Evolutionary conservation across 2,888 invertebrate species (phyloP).

Genomic region (Pardosa pseudoannulata): DNA sequence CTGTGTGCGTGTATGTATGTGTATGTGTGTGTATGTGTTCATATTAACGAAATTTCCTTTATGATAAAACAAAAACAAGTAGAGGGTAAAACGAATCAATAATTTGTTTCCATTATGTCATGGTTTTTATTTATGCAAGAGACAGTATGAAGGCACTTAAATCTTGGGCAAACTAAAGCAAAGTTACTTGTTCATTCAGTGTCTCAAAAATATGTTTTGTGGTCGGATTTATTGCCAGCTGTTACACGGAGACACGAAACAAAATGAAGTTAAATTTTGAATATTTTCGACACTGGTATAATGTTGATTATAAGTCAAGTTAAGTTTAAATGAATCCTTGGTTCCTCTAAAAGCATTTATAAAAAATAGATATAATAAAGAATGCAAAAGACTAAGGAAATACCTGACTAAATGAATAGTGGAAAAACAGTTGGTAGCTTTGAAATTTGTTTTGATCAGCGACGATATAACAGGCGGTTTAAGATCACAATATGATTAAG

Average conservation of each 20-base stretch:
- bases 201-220: conserved; percentile 57
- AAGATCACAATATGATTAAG: no score
- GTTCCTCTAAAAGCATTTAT: conserved; percentile 13
- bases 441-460: no score
- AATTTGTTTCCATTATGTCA: neutral
- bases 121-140: conserved; percentile 48
- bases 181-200: conserved; percentile 49
- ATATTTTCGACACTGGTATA: neutral
- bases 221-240: conserved; percentile 68
- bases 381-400: no score
- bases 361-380: no score
- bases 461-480: no score
- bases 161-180: conserved; percentile 70
- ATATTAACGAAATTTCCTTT: neutral
- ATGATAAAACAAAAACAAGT: neutral
- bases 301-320: neutral
- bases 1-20: no score
- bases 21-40: no score
- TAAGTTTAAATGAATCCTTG: neutral
- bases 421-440: no score
- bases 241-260: conserved; percentile 32
- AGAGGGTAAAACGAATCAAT: neutral
- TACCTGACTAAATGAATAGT: no score
- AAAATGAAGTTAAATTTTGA: neutral
- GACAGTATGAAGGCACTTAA: conserved; percentile 71